phyloP scores from a whole-genome alignment of 2,797 vertebrate genomes.

The Meriones psammophilus region DNA sequence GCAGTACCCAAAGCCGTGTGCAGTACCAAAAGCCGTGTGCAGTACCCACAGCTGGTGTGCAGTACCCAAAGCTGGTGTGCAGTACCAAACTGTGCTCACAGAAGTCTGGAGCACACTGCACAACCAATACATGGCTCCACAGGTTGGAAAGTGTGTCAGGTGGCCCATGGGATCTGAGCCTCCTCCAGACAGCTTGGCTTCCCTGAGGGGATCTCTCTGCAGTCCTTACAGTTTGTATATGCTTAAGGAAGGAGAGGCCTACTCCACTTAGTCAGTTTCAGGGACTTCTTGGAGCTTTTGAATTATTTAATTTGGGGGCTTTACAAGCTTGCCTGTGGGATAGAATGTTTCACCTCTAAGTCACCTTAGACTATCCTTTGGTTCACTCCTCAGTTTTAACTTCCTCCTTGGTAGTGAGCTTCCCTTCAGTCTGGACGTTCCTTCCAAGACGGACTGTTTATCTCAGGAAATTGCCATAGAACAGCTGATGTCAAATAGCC shows the following conservation, averaged over 20 bases:
- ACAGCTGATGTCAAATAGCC: background rate
- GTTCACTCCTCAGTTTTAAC: background rate
- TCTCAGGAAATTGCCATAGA: background rate
- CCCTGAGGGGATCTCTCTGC: background rate
- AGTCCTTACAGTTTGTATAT: background rate
- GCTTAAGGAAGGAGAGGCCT: background rate
- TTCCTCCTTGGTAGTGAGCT: background rate
- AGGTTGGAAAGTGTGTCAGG: background rate
- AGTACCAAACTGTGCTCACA: background rate
- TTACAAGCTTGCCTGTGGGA: background rate
- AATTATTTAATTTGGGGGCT: background rate
- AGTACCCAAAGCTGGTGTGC: no score
- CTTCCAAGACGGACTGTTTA: background rate
- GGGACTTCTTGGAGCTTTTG: background rate
- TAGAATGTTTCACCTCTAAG: background rate
- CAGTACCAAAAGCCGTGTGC: background rate
- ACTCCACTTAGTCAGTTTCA: background rate
- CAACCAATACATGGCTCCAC: background rate
- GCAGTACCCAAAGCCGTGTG: background rate
- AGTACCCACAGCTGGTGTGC: background rate
- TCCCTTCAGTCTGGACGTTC: background rate
- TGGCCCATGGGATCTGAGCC: background rate
- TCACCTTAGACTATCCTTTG: background rate
- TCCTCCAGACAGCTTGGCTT: background rate
- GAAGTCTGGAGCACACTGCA: background rate